Conservation (phyloP, 1,140 invertebrate species). For the Brachionus paranguensis region DNA sequence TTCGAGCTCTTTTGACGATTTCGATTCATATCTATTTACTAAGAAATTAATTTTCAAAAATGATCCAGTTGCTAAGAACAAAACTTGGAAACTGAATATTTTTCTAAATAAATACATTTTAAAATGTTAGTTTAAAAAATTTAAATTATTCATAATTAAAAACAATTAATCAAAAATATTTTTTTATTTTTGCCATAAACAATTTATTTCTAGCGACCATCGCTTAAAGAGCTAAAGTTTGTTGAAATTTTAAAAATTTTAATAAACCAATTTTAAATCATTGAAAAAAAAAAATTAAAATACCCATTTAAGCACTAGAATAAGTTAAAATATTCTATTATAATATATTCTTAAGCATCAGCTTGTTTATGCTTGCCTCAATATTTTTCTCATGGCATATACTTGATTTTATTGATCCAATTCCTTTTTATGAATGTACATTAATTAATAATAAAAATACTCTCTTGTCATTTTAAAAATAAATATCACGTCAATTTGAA, state of each 20-base stretch:
- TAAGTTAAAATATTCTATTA: not conserved
- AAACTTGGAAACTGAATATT: not conserved
- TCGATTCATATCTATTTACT: constrained; percentile 7
- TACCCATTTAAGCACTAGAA: not conserved
- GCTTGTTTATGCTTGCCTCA: not conserved
- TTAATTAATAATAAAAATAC: not conserved
- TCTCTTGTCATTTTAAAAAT: not conserved
- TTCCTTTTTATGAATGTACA: not conserved
- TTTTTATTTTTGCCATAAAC: not conserved
- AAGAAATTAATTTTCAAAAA: not conserved
- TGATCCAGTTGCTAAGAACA: not conserved
- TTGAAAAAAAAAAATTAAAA: not conserved
- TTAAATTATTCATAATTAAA: not conserved
- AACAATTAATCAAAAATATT: not conserved
- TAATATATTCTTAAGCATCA: not conserved
- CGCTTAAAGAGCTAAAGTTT: not conserved
- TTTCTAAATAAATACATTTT: not conserved
- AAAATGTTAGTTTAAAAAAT: not conserved
- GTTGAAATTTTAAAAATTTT: not conserved
- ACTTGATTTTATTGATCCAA: not conserved
- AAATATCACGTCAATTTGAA: not conserved
- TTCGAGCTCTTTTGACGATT: not conserved
- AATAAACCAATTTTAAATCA: not conserved
- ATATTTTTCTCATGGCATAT: not conserved
- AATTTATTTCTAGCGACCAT: not conserved